Base-by-base conservation (phyloP, 1,140 invertebrate genomes). In the Drosophila rufa region DNA sequence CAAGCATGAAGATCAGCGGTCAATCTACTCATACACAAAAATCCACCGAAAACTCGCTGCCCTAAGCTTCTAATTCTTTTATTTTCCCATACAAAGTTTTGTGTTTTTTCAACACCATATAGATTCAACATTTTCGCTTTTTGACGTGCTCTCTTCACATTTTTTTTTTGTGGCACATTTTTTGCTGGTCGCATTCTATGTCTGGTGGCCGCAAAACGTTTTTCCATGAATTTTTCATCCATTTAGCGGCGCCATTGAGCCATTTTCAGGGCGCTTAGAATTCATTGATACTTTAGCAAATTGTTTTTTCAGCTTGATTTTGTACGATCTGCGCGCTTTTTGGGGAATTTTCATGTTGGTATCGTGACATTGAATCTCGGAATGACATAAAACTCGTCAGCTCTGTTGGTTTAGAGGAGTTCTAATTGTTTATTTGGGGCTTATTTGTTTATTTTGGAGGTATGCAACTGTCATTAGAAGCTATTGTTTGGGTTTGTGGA, bases 221-320 rank as follows among this genome's bases (percentile, higher is more conserved):
- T 89, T 80, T 78, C 71, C 50, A 87, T 87, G 84, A 78, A 87
- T 87, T 87, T 87, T 87, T 87, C 80, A 87, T 80, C 65, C 80
- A 83, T 89, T 89, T 89, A 87, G 71, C 79, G 67, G 22, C 43
- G 71, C 64, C 48, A 82, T 87, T 79, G 67, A 87, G 77, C 76
- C 65, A 89, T 89, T 87, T 89, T 80, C 77, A 61, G 60, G 50
- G 80, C 74, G 80, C 75, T 87, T 87, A 89, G 84, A 89, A 89
- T 80, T 87, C 84, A 89, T 78, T 84, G 84, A 87, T 89, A 80
- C 77, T 79, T 80, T 87, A 55, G 51, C 55, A 79, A 86, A 89
- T 87, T 84, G 84, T 82, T 86, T 86, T 78, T 60, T 67, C 42
- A 38, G 48, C 56, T 67, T 69, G 61, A 71, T 53, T 70, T 47